Percentiles rank a stretch among this genome's conserved stretches.
Conservation (phyloP, 2,888 invertebrate species). For the Muschampia plurimacula region DNA sequence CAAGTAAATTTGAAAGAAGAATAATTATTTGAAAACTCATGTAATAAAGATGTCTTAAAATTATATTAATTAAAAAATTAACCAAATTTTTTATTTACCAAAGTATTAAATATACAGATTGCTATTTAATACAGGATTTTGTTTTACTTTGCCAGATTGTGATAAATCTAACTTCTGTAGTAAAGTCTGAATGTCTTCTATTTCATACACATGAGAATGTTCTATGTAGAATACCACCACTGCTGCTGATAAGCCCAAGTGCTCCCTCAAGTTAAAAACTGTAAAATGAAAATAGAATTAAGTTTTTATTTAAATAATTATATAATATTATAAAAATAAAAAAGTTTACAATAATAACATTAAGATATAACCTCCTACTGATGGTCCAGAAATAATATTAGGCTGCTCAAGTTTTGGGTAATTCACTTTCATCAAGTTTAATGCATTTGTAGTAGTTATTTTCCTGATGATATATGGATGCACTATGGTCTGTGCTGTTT, state of each 20-base stretch:
- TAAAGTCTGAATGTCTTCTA: slow-evolving; percentile 62
- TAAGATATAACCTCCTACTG: slow-evolving; percentile 72
- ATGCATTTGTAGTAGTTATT: slow-evolving; percentile 55
- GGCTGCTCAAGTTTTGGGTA: slow-evolving; percentile 77
- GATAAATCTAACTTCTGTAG: slow-evolving; percentile 63
- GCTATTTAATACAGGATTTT: slow-evolving; percentile 60
- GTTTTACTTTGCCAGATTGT: slow-evolving; percentile 49
- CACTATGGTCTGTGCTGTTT: slow-evolving; percentile 49
- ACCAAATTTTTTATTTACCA: background rate
- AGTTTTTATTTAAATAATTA: background rate
- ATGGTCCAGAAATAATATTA: slow-evolving; percentile 76
- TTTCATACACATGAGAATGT: slow-evolving; percentile 65
- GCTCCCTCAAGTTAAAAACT: slow-evolving; percentile 72
- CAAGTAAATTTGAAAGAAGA: no score
- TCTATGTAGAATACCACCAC: slow-evolving; percentile 71
- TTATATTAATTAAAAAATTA: no score
- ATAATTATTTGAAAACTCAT: no score
- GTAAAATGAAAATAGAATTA: slow-evolving; percentile 30
- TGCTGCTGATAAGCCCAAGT: slow-evolving; percentile 59
- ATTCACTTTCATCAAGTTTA: slow-evolving; percentile 45
- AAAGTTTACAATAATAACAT: background rate
- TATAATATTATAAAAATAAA: background rate
- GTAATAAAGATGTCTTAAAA: background rate
- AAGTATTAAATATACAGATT: slow-evolving; percentile 73
- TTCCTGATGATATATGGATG: slow-evolving; percentile 62